Percentiles rank a stretch among this genome's conserved stretches.
These are phyloP conservation scores for Heliconius eleuchia DNA, from an alignment of 1,140 invertebrate species.

Conservation along the genomic window DNA sequence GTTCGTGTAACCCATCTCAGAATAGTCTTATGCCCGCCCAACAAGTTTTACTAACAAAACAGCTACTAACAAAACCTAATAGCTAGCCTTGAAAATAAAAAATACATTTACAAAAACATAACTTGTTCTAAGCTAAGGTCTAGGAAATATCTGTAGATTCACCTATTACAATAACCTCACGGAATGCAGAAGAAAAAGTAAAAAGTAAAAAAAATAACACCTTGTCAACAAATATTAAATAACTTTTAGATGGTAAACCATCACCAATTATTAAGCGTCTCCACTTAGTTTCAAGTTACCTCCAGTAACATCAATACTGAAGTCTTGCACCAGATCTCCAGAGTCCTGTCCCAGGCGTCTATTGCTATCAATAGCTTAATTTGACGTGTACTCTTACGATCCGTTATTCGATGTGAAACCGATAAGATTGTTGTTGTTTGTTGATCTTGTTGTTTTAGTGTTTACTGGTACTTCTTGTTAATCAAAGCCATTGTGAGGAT, in stretches of 20 bases:
- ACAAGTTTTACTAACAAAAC: too few relatives aligned
- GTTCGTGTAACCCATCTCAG: too few relatives aligned
- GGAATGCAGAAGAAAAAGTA: background rate
- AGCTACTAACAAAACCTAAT: too few relatives aligned
- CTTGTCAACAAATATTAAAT: background rate
- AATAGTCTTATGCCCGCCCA: too few relatives aligned
- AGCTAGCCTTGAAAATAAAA: too few relatives aligned
- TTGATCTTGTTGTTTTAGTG: background rate
- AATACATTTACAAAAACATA: too few relatives aligned
- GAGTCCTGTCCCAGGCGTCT: conserved; percentile 24
- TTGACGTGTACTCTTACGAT: conserved; percentile 25
- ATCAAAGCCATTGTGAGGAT: background rate
- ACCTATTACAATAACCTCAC: too few relatives aligned
- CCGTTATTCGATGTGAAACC: background rate
- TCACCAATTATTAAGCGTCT: conserved; percentile 21
- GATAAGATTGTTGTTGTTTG: conserved; percentile 19
- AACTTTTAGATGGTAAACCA: background rate
- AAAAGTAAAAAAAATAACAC: background rate
- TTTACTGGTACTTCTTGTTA: background rate
- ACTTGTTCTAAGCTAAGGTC: too few relatives aligned
- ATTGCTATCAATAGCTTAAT: conserved; percentile 26
- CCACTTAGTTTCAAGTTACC: conserved; percentile 24
- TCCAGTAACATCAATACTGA: conserved; percentile 23
- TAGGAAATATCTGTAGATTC: too few relatives aligned
- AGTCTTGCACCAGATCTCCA: conserved; percentile 19